Percentiles rank a stretch among this genome's conserved stretches.
These are phyloP conservation scores for Merluccius polli DNA, from an alignment of 2,797 vertebrate genomes.

Conservation along the genomic window DNA sequence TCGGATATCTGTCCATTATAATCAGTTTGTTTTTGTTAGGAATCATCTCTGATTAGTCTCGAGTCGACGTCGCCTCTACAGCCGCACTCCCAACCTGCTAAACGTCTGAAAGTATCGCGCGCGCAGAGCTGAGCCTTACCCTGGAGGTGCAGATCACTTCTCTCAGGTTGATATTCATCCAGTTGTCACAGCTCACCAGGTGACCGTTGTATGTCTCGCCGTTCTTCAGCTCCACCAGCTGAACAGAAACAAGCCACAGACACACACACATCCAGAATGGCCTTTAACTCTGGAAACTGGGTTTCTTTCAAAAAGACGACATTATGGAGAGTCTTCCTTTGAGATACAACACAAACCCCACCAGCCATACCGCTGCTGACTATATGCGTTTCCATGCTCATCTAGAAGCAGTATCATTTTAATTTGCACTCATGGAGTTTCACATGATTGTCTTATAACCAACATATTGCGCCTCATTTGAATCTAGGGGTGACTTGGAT, in stretches of 20 bases:
- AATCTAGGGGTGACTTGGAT: not conserved
- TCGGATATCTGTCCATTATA: too few species aligned
- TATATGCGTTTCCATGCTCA: not conserved
- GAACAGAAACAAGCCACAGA: conserved; percentile 3
- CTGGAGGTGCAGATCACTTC: conserved; percentile 97
- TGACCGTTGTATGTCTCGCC: conserved; percentile 98
- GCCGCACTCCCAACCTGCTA: not conserved
- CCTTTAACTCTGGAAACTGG: not conserved
- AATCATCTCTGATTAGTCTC: not conserved
- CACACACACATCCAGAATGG: not conserved
- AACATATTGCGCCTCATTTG: too few species aligned
- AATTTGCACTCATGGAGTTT: not conserved
- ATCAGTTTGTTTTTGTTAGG: not conserved
- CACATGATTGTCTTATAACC: too few species aligned
- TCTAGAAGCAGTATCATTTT: not conserved
- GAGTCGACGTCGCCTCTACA: not conserved
- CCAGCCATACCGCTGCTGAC: not conserved
- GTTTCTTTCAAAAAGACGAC: too few species aligned
- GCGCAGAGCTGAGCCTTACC: conserved; percentile 65
- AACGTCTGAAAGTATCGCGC: not conserved
- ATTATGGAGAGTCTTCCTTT: not conserved
- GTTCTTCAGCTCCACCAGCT: conserved; percentile 98
- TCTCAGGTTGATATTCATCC: conserved; percentile 99
- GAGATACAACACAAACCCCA: too few species aligned
- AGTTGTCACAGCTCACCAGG: conserved; percentile 98